Base-by-base conservation (phyloP, 30 jellyfish, hydroid and myxozoan genomes). In the Turritopsis dohrnii region DNA sequence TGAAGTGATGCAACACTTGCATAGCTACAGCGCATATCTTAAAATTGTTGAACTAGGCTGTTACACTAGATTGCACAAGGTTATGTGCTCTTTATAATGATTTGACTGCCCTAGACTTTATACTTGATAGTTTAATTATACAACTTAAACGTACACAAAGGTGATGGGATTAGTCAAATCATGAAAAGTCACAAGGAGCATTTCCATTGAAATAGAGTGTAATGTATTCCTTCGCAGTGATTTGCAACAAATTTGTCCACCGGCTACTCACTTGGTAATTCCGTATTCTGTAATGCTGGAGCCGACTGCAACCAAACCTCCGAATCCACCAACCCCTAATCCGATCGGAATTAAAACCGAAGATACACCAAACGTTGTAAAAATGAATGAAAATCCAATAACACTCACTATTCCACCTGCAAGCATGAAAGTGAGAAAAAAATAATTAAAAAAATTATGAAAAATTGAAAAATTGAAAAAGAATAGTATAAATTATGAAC, bases 231-330 rank as follows among this genome's bases (percentile, higher is more conserved):
- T n/a, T n/a, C n/a, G n/a, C n/a, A n/a, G n/a, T n/a, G 60, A 41
- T 41, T 41, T 5, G 60, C 13, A 13, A 41, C 13, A 13, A 3
- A 41, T 41, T 13, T 5, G 13, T 5, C 9, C 60, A 41, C 13
- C 13, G 13, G 13, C 13, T 69, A 27, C 77, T 23, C 41, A 9
- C 85, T 16, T 80, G 25, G 26, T 71, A 27, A n/a, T 66, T 76
- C 81, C 26, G 16, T 53, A 54, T 80, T 8, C 77, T 84, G 94
- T 94, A n/a, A n/a, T n/a, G 0, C 87, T 89, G 81, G 81, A 85
- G 25, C 25, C 91, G 1, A 90, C 94, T 21, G 86, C 86, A 8
- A 90, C 72, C 24, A 90, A 81, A 54, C 83, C 71, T 20, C 83
- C 83, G 26, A 60, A 13, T 7, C 53, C 53, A 23, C 65, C 83